Percentiles rank a stretch among this genome's conserved stretches.
Conservation (phyloP, 2,797 vertebrate species). For the Spinibarbus caldwelli region DNA sequence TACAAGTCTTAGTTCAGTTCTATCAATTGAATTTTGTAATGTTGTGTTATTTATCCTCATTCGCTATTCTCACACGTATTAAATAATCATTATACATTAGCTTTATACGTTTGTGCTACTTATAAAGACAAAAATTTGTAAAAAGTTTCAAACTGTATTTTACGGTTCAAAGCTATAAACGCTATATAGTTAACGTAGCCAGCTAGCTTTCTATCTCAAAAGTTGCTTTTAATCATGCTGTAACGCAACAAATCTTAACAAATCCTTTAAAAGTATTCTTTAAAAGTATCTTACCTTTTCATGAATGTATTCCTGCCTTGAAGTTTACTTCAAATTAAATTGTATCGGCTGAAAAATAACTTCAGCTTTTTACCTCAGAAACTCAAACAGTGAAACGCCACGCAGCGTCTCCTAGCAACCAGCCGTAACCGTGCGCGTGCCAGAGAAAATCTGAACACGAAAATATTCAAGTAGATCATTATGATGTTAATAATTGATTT, state of each 20-base stretch:
- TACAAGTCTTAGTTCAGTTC: neutral
- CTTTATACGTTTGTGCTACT: neutral
- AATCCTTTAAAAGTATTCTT: neutral
- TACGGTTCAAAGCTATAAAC: neutral
- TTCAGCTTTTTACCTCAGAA: constrained; percentile 4
- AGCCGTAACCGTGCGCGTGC: constrained; percentile 26
- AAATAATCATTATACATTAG: neutral
- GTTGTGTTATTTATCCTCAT: constrained; percentile 64
- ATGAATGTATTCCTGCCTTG: neutral
- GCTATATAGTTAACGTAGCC: constrained; percentile 8
- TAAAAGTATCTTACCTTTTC: constrained; percentile 27
- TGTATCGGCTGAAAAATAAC: neutral
- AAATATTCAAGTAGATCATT: neutral
- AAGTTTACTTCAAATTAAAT: neutral
- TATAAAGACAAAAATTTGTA: neutral
- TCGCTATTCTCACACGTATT: constrained; percentile 67
- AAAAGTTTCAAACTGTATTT: neutral
- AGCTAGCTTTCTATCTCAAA: constrained; percentile 11
- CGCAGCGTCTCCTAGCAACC: constrained; percentile 63
- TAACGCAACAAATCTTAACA: neutral
- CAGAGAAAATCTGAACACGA: neutral
- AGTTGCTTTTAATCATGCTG: neutral
- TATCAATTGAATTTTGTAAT: neutral
- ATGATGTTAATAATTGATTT: neutral
- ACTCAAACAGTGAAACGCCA: constrained; percentile 20